Evolutionary conservation across 2,888 invertebrate genomes (phyloP), one percentile per base, ranked within the genome.

Genomic region (Cloeon dipterum): DNA sequence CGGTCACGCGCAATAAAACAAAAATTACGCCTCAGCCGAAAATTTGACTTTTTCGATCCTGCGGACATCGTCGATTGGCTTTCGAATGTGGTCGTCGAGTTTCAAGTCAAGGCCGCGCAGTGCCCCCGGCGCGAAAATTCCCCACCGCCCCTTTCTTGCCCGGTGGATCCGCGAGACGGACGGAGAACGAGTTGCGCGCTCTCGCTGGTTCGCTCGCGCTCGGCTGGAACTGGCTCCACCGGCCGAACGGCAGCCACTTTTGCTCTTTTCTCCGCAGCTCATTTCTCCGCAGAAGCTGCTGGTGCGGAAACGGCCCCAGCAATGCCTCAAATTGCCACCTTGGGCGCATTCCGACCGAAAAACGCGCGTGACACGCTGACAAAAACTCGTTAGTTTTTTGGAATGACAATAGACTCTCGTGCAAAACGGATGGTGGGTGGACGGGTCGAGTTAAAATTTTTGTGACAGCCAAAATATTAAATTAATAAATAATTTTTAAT

Each of bases 31-130:
- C n/a, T n/a, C n/a, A n/a, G n/a, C n/a, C n/a, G n/a, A n/a, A n/a
- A n/a, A n/a, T n/a, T n/a, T n/a, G n/a, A n/a, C n/a, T n/a, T n/a
- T 8, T 40, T 32, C 35, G 34, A 25, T 39, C 39, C 29, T 41
- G 37, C 33, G 38, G 34, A 29, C 41, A 36, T 17, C 16, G 14
- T 11, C 8, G 8, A 10, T 10, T 10, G 8, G 10, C 11, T 10
- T 25, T 8, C 11, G 8, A 25, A 8, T 10, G 25, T 25, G 8
- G 11, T 32, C 14, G 10, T 14, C 32, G 14, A 14, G 8, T 8
- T 7, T 18, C 26, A 32, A 37, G 37, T 37, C 37, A 37, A 37
- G 37, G 37, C 32, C 37, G 37, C 37, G 23, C 37, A 37, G 23
- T 37, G 37, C 37, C 33, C 37, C 33, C 37, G 25, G 33, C 25